Percentiles rank a stretch among this genome's conserved stretches.
These are phyloP conservation scores for Nothobranchius kuhntae DNA, from an alignment of 2,113 vertebrate genomes.

Conservation along the genomic window DNA sequence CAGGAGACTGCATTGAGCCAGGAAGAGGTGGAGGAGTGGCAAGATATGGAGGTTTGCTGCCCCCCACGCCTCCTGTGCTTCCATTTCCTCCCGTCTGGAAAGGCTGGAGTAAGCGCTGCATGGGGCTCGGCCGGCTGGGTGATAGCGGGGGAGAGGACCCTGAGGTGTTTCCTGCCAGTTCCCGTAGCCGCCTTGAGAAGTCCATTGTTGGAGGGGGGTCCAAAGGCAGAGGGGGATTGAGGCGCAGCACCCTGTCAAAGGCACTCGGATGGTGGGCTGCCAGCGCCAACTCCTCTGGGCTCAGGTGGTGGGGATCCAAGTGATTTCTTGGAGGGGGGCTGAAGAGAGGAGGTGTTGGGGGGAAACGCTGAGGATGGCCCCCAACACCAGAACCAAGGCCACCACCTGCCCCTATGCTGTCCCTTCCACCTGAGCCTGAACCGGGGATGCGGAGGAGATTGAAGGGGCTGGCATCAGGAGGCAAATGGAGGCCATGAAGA, in stretches of 20 bases:
- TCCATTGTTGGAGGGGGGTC: constrained; percentile 98
- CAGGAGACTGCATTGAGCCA: constrained; percentile 92
- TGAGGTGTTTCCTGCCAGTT: constrained; percentile 97
- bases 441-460: constrained; percentile 97
- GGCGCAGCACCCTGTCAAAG: constrained; percentile 99
- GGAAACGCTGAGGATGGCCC: constrained; percentile 86
- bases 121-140: constrained; percentile 95
- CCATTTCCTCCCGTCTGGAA: constrained; percentile 89
- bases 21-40: constrained; percentile 95
- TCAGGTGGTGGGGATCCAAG: constrained; percentile 97
- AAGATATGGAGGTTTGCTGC: constrained; percentile 95
- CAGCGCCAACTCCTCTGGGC: constrained; percentile 98
- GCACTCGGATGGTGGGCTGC: constrained; percentile 99
- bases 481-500: constrained; percentile 98
- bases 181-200: constrained; percentile 98
- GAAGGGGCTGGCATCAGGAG: constrained; percentile 98
- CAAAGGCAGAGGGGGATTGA: constrained; percentile 98
- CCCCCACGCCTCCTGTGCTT: constrained; percentile 65
- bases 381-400: constrained; percentile 61
- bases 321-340: constrained; percentile 98
- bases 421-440: constrained; percentile 93
- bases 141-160: constrained; percentile 94
- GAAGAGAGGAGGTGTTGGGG: constrained; percentile 97
- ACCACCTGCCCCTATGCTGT: constrained; percentile 83
- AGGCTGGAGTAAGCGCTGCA: constrained; percentile 99